A percentile compares a stretch with the other conserved stretches of the same genome.
These are phyloP conservation scores for Rhinoderma darwinii DNA, from an alignment of 2,113 vertebrate species.

Conservation along the genomic window DNA sequence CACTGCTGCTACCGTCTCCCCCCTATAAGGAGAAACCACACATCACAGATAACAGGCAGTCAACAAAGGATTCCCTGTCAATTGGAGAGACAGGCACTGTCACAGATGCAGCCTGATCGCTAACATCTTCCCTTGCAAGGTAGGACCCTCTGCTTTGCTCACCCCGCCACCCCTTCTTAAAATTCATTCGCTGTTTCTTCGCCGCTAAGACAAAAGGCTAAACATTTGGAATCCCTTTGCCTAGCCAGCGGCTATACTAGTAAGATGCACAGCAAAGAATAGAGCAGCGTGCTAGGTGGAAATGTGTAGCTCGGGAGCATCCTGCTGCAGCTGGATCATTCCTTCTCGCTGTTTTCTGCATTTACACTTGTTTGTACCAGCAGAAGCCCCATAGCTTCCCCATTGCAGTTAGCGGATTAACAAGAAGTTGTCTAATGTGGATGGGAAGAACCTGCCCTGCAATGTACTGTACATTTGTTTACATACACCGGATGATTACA, in stretches of 20 bases:
- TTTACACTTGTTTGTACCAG: slow-evolving; percentile 35
- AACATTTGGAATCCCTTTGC: background rate
- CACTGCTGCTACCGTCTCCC: slow-evolving; percentile 14
- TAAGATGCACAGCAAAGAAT: background rate
- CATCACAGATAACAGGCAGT: slow-evolving; percentile 54
- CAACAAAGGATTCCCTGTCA: slow-evolving; percentile 56
- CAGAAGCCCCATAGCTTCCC: background rate
- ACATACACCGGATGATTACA: background rate
- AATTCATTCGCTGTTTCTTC: background rate
- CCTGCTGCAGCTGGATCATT: slow-evolving; percentile 25
- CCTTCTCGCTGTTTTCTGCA: background rate
- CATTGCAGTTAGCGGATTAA: slow-evolving; percentile 23
- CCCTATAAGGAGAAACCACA: slow-evolving; percentile 53
- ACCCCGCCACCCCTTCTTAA: background rate
- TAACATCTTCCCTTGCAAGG: slow-evolving; percentile 46
- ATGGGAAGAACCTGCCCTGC: background rate
- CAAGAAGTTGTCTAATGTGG: slow-evolving; percentile 28
- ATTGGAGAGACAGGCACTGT: slow-evolving; percentile 40
- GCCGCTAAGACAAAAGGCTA: slow-evolving; percentile 34
- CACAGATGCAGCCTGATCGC: slow-evolving; percentile 24
- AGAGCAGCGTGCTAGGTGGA: slow-evolving; percentile 35
- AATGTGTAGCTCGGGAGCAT: slow-evolving; percentile 9
- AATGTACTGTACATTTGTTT: background rate
- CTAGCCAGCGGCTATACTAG: slow-evolving; percentile 2
- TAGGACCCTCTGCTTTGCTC: slow-evolving; percentile 41